A percentile compares a stretch with the other conserved stretches of the same genome.
Conservation (phyloP, 2,888 invertebrate species). For the Helicoverpa assulta region DNA sequence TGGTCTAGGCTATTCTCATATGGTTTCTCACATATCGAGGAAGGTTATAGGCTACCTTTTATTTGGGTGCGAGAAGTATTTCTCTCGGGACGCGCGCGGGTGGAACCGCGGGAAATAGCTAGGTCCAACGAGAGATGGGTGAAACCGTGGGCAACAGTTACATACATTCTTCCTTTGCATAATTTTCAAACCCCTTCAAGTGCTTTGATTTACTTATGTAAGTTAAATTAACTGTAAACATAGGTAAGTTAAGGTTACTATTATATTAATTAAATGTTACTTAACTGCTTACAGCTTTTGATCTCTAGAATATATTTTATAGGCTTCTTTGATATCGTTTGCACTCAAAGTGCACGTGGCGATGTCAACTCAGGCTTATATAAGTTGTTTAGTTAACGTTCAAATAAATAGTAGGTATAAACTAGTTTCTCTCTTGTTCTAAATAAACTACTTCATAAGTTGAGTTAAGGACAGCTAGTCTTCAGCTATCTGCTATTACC, state of each 20-base stretch:
- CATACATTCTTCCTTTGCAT: not conserved
- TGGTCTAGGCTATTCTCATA: too few relatives aligned
- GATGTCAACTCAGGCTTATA: not conserved
- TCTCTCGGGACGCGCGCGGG: too few relatives aligned
- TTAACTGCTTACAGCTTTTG: not conserved
- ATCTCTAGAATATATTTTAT: not conserved
- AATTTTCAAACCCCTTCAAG: not conserved
- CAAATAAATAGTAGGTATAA: too few relatives aligned
- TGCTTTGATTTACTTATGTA: not conserved
- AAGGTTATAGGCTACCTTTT: too few relatives aligned
- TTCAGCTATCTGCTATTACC: too few relatives aligned
- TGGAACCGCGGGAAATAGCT: not conserved
- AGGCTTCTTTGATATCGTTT: slow-evolving; percentile 1
- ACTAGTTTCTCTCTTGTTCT: too few relatives aligned
- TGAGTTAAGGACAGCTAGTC: too few relatives aligned
- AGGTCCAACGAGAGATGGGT: too few relatives aligned
- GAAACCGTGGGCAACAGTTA: too few relatives aligned
- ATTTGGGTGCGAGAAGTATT: too few relatives aligned
- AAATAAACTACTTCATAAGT: too few relatives aligned
- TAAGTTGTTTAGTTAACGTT: not conserved
- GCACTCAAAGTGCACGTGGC: not conserved
- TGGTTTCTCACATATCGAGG: too few relatives aligned
- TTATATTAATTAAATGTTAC: not conserved
- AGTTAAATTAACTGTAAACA: not conserved
- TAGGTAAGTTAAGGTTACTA: not conserved